A percentile compares a stretch with the other conserved stretches of the same genome.
These are phyloP conservation scores for Myioborus melanocephalus DNA, from an alignment of 2,797 vertebrate species.

Conservation along the genomic window DNA sequence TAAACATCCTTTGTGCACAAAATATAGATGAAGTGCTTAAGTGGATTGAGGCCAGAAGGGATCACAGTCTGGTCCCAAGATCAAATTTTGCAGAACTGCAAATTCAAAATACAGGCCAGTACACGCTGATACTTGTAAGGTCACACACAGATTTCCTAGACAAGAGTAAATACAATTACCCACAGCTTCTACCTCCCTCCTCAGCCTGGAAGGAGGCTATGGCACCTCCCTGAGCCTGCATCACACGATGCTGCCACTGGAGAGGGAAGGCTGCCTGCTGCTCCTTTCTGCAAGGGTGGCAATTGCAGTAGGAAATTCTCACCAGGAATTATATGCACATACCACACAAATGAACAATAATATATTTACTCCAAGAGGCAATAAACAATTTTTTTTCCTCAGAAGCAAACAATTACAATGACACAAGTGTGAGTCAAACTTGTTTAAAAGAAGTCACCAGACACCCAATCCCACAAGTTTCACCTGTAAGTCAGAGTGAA, in stretches of 20 bases:
- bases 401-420: background rate
- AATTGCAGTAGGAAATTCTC: background rate
- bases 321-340: background rate
- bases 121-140: background rate
- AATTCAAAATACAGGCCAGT: background rate
- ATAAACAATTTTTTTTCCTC: background rate
- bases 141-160: background rate
- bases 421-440: background rate
- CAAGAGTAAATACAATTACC: background rate
- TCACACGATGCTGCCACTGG: accelerated
- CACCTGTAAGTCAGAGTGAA: background rate
- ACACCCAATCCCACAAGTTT: background rate
- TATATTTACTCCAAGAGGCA: background rate
- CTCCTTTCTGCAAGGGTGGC: background rate
- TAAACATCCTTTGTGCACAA: background rate
- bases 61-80: background rate
- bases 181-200: background rate
- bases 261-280: background rate
- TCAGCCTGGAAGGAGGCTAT: background rate
- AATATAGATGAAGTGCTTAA: background rate
- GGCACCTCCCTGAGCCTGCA: background rate
- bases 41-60: background rate
- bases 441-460: background rate
- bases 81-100: background rate
- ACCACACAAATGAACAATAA: background rate